Percentiles rank a stretch among this genome's conserved stretches.
Evolutionary conservation across 2,797 vertebrate genomes (phyloP).

Genomic region (Pelodytes ibericus): DNA sequence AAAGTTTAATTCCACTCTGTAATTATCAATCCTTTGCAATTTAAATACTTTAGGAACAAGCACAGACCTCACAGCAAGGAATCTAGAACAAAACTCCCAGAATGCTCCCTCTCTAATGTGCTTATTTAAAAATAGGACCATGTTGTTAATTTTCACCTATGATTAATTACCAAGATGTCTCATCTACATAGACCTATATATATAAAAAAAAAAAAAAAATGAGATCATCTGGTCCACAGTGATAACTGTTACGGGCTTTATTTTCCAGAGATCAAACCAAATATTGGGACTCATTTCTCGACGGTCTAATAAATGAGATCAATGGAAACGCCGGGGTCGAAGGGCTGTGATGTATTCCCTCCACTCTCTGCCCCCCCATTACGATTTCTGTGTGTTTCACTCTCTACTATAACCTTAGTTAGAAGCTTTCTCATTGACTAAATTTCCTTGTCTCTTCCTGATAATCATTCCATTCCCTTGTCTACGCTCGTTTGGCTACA

Average conservation of each 20-base stretch:
- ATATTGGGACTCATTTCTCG: too few relatives aligned
- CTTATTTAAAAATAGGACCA: constrained; percentile 36
- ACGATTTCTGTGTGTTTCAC: neutral
- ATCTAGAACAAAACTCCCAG: constrained; percentile 5
- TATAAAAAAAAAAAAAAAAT: too few relatives aligned
- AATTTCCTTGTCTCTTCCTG: constrained; percentile 66
- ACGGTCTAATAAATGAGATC: too few relatives aligned
- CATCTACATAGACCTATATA: too few relatives aligned
- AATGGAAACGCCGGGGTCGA: too few relatives aligned
- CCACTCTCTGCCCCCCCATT: too few relatives aligned
- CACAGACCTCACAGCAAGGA: constrained; percentile 44
- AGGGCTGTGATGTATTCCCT: too few relatives aligned
- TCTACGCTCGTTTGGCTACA: constrained; percentile 72
- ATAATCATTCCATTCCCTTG: constrained; percentile 73
- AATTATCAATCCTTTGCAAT: constrained; percentile 49
- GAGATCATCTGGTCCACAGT: too few relatives aligned
- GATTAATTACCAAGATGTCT: constrained; percentile 18
- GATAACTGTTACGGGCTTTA: too few relatives aligned
- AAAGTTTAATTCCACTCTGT: constrained; percentile 41
- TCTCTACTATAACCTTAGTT: constrained; percentile 57
- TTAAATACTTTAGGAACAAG: constrained; percentile 46
- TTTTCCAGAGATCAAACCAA: too few relatives aligned
- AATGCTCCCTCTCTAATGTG: constrained; percentile 9
- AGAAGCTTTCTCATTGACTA: constrained; percentile 66
- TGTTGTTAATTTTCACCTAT: constrained; percentile 20